Evolutionary conservation across 2,888 invertebrate species (phyloP).

Genomic region (Ophion costatus): DNA sequence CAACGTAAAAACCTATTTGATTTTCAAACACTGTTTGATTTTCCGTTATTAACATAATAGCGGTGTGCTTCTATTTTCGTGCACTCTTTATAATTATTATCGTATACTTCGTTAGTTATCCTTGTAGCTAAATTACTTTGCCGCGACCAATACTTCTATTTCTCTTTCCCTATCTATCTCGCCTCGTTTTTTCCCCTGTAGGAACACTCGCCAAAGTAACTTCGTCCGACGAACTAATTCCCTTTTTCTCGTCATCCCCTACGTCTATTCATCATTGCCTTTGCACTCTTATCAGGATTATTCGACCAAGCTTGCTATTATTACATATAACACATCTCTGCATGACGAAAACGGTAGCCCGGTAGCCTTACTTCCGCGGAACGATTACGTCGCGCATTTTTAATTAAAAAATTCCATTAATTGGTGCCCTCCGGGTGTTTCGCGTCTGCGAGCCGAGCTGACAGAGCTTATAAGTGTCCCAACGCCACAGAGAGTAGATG

Average conservation of each 20-base stretch:
- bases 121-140: not conserved
- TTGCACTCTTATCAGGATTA: slow-evolving; percentile 5
- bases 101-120: not conserved
- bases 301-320: slow-evolving; percentile 39
- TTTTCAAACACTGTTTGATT: too few relatives aligned
- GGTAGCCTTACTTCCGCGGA: slow-evolving; percentile 51
- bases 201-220: not conserved
- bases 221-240: slow-evolving; percentile 4
- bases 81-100: not conserved
- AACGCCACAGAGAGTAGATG: not conserved
- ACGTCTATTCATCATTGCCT: slow-evolving; percentile 17
- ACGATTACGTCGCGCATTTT: slow-evolving; percentile 76
- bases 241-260: slow-evolving; percentile 19
- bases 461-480: not conserved
- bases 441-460: not conserved
- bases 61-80: too few relatives aligned
- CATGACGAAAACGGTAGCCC: slow-evolving; percentile 39
- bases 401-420: slow-evolving; percentile 81
- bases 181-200: slow-evolving; percentile 7
- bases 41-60: too few relatives aligned
- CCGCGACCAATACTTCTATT: not conserved
- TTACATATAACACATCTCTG: slow-evolving; percentile 40
- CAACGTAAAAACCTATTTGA: too few relatives aligned
- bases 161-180: not conserved
- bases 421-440: slow-evolving; percentile 63